phyloP scores from a whole-genome alignment of 2,113 vertebrate genomes.

The Aptenodytes forsteri region DNA sequence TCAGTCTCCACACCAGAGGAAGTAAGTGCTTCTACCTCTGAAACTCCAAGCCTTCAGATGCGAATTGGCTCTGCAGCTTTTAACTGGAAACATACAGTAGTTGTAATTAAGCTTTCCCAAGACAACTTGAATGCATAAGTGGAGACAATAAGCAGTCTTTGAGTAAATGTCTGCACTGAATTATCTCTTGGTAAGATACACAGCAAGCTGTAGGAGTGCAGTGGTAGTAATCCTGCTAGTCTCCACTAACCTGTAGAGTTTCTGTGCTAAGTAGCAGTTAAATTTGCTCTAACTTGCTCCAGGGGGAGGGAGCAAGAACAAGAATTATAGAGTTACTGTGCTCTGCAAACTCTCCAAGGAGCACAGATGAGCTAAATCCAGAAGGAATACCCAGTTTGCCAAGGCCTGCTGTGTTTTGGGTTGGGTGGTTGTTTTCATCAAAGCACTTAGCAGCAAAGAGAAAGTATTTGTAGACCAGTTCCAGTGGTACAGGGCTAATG shows the following conservation, averaged over 20 bases:
- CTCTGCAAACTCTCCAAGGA: background rate
- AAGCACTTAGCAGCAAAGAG: background rate
- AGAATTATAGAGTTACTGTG: background rate
- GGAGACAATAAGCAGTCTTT: background rate
- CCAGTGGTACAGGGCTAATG: background rate
- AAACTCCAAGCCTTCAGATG: background rate
- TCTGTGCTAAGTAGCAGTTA: background rate
- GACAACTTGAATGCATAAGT: background rate
- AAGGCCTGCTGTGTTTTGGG: background rate
- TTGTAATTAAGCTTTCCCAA: background rate
- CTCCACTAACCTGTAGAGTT: background rate
- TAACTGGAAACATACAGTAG: background rate
- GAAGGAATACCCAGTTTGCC: background rate
- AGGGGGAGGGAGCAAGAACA: background rate
- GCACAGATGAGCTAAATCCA: background rate
- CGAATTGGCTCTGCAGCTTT: background rate
- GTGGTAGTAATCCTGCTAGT: background rate
- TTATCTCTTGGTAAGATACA: background rate
- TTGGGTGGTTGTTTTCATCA: background rate
- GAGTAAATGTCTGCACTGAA: background rate
- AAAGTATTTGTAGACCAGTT: background rate
- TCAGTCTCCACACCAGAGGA: conserved; percentile 75
- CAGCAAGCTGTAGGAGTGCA: background rate
- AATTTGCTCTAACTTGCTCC: background rate
- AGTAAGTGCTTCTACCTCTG: conserved; percentile 62